phyloP scores from a whole-genome alignment of 2,113 vertebrate species.

The Petaurus breviceps region DNA sequence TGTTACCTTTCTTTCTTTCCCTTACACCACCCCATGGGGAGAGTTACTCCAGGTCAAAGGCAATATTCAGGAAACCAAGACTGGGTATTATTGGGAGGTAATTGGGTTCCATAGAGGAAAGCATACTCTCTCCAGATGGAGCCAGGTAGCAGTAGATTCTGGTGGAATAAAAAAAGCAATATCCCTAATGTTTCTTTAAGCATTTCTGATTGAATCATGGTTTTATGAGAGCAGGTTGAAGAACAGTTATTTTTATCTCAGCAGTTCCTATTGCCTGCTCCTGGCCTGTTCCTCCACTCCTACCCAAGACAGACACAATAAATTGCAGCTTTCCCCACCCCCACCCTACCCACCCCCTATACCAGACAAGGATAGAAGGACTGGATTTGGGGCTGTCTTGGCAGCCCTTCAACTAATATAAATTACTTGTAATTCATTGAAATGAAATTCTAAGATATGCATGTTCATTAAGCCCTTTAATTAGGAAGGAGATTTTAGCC shows the following conservation, averaged over 20 bases:
- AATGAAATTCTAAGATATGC: conserved; percentile 74
- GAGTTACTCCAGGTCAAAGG: background rate
- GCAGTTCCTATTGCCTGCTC: background rate
- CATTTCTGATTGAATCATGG: conserved; percentile 13
- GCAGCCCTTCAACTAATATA: conserved; percentile 35
- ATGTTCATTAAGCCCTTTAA: conserved; percentile 80
- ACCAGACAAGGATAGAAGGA: background rate
- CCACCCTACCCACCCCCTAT: background rate
- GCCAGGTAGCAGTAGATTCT: background rate
- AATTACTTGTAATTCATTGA: conserved; percentile 81
- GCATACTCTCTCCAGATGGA: too few species aligned
- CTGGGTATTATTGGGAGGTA: conserved; percentile 3
- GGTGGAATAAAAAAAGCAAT: background rate
- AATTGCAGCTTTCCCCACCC: background rate
- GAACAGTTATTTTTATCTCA: background rate
- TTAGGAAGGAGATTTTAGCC: conserved; percentile 79
- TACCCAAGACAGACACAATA: background rate
- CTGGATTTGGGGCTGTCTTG: conserved; percentile 43
- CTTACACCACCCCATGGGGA: background rate
- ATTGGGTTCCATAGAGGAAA: background rate
- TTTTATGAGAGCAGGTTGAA: conserved; percentile 42
- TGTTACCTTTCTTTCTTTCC: background rate
- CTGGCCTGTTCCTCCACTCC: background rate
- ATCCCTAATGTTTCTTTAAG: conserved; percentile 9
- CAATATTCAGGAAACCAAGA: background rate